phyloP scores from a whole-genome alignment of 2,888 invertebrate genomes.

The Caenorhabditis macrosperma region DNA sequence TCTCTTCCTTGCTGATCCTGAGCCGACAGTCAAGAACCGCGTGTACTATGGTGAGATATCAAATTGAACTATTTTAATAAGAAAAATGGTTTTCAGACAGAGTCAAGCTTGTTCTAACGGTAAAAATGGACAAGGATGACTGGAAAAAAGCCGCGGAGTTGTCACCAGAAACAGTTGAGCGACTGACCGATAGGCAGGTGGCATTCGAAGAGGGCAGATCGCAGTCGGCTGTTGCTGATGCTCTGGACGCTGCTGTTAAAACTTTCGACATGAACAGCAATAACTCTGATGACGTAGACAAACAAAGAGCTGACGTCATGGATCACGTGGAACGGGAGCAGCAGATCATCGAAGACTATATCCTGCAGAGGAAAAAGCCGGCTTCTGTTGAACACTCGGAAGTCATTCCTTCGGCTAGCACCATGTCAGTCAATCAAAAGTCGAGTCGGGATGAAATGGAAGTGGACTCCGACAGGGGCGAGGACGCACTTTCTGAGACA shows the following conservation, averaged over 20 bases:
- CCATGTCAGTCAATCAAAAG: background rate
- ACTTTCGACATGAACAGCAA: background rate
- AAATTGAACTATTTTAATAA: background rate
- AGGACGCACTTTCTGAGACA: background rate
- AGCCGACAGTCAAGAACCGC: no score
- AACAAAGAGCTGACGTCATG: conserved; percentile 4
- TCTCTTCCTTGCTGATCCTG: no score
- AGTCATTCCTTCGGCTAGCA: no score
- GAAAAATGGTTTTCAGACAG: background rate
- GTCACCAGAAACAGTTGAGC: background rate
- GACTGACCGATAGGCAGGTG: background rate
- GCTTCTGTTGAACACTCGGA: background rate
- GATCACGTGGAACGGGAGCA: conserved; percentile 22
- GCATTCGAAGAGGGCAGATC: background rate
- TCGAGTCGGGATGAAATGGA: no score
- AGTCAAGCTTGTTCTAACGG: background rate
- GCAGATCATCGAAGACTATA: conserved; percentile 12
- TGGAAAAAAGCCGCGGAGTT: background rate
- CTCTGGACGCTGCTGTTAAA: background rate
- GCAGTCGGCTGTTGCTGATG: background rate
- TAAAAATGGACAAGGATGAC: background rate
- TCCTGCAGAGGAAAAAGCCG: background rate
- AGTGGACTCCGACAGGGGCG: background rate
- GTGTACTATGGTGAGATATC: background rate
- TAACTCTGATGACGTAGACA: background rate